Evolutionary conservation across 2,888 invertebrate species (phyloP).

Genomic region (Listrodromus nycthemerus): DNA sequence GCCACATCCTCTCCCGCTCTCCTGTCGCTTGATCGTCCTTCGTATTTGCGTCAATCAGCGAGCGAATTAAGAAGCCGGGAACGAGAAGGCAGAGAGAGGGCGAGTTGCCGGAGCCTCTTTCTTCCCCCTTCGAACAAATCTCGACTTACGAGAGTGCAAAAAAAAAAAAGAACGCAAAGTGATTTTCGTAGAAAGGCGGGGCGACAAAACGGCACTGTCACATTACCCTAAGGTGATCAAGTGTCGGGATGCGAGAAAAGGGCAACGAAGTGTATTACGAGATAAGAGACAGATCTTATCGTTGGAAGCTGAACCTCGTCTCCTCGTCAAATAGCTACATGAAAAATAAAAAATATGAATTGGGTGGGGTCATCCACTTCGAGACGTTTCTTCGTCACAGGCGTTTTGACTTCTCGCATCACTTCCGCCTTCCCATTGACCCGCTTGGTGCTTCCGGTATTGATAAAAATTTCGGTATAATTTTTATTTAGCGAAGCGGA

Average conservation of each 20-base stretch:
- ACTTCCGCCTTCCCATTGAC: conserved; percentile 36
- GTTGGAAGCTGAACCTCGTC: conserved; percentile 30
- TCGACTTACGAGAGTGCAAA: not conserved
- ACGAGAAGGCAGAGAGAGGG: conserved; percentile 39
- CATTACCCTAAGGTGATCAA: conserved; percentile 25
- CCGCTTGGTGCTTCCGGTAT: conserved; percentile 36
- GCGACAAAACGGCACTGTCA: conserved; percentile 62
- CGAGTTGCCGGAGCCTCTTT: conserved; percentile 13
- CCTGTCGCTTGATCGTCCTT: conserved; percentile 64
- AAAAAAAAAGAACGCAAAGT: conserved; percentile 39
- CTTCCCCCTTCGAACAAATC: conserved; percentile 27
- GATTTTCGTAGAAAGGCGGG: conserved; percentile 50
- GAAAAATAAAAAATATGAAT: not conserved
- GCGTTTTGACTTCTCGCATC: conserved; percentile 29
- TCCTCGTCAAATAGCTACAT: conserved; percentile 45
- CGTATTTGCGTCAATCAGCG: conserved; percentile 80
- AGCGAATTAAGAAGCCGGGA: conserved; percentile 75
- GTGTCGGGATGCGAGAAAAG: conserved; percentile 19
- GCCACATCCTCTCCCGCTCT: conserved; percentile 13
- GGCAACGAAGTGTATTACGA: conserved; percentile 13
- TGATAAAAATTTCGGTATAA: conserved; percentile 32
- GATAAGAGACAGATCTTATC: conserved; percentile 57
- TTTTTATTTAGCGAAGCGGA: not conserved
- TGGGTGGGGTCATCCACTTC: conserved; percentile 15
- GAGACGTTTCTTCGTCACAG: conserved; percentile 43